phyloP scores from a whole-genome alignment of 1,140 invertebrate genomes.

The Bathynomus jamesi region DNA sequence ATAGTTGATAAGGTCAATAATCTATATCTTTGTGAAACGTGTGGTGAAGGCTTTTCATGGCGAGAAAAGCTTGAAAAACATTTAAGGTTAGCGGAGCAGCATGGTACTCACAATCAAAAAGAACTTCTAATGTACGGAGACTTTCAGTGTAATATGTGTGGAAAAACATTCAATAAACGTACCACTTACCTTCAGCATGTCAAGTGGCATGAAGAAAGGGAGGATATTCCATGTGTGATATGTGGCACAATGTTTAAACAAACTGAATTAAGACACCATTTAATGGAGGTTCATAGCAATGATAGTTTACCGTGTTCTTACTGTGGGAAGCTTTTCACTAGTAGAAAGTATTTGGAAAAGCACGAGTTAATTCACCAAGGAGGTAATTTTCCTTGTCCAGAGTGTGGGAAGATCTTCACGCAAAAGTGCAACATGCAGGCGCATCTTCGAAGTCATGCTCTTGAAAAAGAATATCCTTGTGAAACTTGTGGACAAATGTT shows the following conservation, averaged over 20 bases:
- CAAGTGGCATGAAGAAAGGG: conserved; percentile 36
- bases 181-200: conserved; percentile 33
- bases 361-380: conserved; percentile 34
- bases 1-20: conserved; percentile 34
- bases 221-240: conserved; percentile 36
- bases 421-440: conserved; percentile 86
- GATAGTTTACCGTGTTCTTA: conserved; percentile 35
- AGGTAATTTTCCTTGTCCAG: conserved; percentile 68
- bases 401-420: conserved; percentile 82
- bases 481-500: conserved; percentile 62
- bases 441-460: conserved; percentile 78
- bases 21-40: conserved; percentile 33
- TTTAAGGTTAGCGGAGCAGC: conserved; percentile 32
- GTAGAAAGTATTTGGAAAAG: conserved; percentile 34
- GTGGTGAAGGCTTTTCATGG: conserved; percentile 36
- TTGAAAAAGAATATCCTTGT: conserved; percentile 73
- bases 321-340: conserved; percentile 34
- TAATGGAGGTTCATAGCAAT: conserved; percentile 36
- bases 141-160: conserved; percentile 37
- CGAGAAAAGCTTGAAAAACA: conserved; percentile 36
- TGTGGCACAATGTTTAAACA: conserved; percentile 37
- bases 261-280: conserved; percentile 28
- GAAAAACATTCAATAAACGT: conserved; percentile 36
- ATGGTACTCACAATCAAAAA: conserved; percentile 36
- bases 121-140: conserved; percentile 35